Percentiles rank a stretch among this genome's conserved stretches.
Evolutionary conservation across 2,888 invertebrate species (phyloP).

Genomic region (Chrysolina oricalcia): DNA sequence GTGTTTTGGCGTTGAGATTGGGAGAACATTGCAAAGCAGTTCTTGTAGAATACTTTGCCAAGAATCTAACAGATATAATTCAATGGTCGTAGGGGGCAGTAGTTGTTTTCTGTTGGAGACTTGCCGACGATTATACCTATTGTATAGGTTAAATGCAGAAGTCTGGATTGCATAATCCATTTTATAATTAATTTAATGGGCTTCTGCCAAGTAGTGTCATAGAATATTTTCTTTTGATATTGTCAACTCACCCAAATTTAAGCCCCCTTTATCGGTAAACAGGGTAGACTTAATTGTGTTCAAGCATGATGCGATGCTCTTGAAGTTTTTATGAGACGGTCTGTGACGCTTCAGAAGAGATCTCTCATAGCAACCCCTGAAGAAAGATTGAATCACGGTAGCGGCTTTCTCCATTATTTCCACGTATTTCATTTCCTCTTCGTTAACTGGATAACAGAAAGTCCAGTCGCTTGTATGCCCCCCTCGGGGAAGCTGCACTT

Average conservation of each 20-base stretch:
- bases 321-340: conserved; percentile 55
- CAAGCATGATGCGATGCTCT: conserved; percentile 57
- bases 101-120: too few relatives aligned
- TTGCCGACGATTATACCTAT: too few relatives aligned
- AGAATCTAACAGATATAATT: too few relatives aligned
- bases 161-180: too few relatives aligned
- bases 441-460: conserved; percentile 41
- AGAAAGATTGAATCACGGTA: conserved; percentile 63
- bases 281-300: conserved; percentile 49
- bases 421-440: conserved; percentile 55
- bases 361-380: conserved; percentile 60
- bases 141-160: too few relatives aligned
- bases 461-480: not conserved
- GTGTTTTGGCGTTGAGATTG: too few relatives aligned
- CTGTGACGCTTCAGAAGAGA: conserved; percentile 56
- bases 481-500: conserved; percentile 33
- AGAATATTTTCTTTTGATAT: not conserved
- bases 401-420: conserved; percentile 60
- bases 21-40: too few relatives aligned
- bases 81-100: too few relatives aligned
- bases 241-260: not conserved
- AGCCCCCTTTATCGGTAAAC: not conserved
- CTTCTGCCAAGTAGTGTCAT: too few relatives aligned
- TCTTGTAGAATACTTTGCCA: too few relatives aligned
- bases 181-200: too few relatives aligned